Percentiles rank a stretch among this genome's conserved stretches.
Conservation (phyloP, 1,140 invertebrate genomes). For the Drosophila ficusphila region DNA sequence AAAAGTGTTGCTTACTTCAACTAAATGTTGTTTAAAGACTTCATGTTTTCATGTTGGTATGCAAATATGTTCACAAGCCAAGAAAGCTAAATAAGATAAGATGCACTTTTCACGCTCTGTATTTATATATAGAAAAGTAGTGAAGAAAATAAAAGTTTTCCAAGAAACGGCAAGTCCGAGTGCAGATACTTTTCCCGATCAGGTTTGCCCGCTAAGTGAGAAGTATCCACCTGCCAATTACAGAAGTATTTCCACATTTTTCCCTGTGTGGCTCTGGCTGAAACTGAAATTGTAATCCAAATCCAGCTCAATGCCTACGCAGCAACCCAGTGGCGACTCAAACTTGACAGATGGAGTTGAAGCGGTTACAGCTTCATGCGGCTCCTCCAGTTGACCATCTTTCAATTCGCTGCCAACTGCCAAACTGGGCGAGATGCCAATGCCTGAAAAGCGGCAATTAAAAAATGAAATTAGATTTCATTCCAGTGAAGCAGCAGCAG, state of each 20-base stretch:
- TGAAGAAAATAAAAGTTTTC: no score
- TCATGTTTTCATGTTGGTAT: no score
- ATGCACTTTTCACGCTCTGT: no score
- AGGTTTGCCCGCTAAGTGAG: not conserved
- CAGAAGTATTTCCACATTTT: constrained; percentile 16
- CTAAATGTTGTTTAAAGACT: no score
- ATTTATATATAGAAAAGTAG: no score
- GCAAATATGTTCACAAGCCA: not conserved
- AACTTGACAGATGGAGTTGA: constrained; percentile 28
- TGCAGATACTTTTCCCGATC: not conserved
- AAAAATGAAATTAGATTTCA: constrained; percentile 79
- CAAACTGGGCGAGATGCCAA: constrained; percentile 40
- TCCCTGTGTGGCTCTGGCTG: constrained; percentile 13
- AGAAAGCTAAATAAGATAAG: no score
- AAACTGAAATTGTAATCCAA: constrained; percentile 18
- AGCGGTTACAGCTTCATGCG: constrained; percentile 21
- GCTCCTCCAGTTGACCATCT: constrained; percentile 30
- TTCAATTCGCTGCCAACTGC: not conserved
- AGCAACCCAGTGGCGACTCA: constrained; percentile 26
- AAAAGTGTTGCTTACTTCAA: not conserved
- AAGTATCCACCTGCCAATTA: constrained; percentile 4
- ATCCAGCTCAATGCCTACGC: constrained; percentile 26
- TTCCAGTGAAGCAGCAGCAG: constrained; percentile 48
- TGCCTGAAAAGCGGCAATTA: constrained; percentile 49
- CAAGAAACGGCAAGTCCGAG: not conserved